A percentile compares a stretch with the other conserved stretches of the same genome.
Evolutionary conservation across 2,113 vertebrate species (phyloP).

Genomic region (Sander lucioperca): DNA sequence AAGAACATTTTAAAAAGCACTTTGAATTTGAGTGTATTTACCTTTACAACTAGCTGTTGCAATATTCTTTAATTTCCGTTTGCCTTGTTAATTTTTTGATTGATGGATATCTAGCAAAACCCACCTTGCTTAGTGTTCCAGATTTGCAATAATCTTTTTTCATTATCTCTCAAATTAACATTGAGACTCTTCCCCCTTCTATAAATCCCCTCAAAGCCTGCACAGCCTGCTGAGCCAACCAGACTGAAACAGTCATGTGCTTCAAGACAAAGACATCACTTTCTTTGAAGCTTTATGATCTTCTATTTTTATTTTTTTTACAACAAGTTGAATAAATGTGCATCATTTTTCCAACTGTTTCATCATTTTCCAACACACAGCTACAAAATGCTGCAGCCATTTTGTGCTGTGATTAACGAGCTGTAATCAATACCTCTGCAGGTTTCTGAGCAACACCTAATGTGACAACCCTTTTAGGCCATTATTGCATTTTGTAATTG

Average conservation of each 20-base stretch:
- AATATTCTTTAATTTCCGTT: background rate
- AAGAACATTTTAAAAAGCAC: background rate
- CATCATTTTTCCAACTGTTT: background rate
- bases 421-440: constrained; percentile 40
- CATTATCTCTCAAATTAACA: background rate
- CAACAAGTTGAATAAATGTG: background rate
- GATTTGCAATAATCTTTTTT: background rate
- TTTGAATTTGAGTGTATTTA: background rate
- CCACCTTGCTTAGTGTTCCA: background rate
- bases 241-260: background rate
- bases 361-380: background rate
- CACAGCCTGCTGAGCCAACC: background rate
- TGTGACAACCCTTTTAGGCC: constrained; percentile 48
- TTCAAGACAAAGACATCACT: background rate
- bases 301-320: background rate
- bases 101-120: background rate
- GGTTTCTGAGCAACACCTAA: constrained; percentile 44
- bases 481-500: constrained; percentile 49
- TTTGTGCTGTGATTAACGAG: constrained; percentile 37
- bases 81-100: background rate
- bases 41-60: background rate
- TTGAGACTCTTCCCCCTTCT: background rate
- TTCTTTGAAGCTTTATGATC: background rate
- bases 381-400: background rate
- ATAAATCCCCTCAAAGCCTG: background rate